phyloP scores from a whole-genome alignment of 1,140 invertebrate species.

The Drosophila erecta region DNA sequence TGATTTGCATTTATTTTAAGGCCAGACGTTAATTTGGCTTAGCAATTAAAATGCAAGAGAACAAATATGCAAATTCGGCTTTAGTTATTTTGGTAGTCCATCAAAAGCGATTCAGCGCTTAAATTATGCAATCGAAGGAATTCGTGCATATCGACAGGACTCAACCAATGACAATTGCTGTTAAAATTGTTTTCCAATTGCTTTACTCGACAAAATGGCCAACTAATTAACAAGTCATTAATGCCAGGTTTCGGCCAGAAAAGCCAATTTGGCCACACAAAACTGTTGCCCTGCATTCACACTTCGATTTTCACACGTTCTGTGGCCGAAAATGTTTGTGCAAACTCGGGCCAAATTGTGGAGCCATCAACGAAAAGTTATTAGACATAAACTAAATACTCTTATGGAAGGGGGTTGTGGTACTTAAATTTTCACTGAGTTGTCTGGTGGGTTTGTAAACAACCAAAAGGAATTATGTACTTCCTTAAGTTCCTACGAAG shows the following conservation, averaged over 20 bases:
- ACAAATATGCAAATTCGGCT: constrained; percentile 46
- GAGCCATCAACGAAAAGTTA: not conserved
- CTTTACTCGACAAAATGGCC: constrained; percentile 50
- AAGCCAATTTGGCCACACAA: constrained; percentile 32
- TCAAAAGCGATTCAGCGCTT: constrained; percentile 25
- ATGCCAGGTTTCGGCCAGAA: constrained; percentile 18
- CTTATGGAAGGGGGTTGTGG: not conserved
- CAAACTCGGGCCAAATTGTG: constrained; percentile 17
- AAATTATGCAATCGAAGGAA: constrained; percentile 42
- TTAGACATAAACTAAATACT: constrained; percentile 6
- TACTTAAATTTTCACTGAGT: not conserved
- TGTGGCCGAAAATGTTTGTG: constrained; percentile 32
- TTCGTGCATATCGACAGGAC: constrained; percentile 1
- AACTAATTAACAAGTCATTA: constrained; percentile 57
- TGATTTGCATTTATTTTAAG: constrained; percentile 46
- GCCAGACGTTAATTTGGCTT: constrained; percentile 55
- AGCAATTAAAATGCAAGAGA: constrained; percentile 63
- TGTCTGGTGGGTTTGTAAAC: not conserved
- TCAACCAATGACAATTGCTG: constrained; percentile 27
- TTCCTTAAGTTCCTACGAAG: too few species aligned
- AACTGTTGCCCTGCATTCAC: constrained; percentile 7
- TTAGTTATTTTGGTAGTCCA: not conserved
- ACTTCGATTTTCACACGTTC: constrained; percentile 34
- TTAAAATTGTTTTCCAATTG: constrained; percentile 54
- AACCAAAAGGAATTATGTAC: too few species aligned